Evolutionary conservation across 2,888 invertebrate species (phyloP).

Genomic region (Watsonalla binaria): DNA sequence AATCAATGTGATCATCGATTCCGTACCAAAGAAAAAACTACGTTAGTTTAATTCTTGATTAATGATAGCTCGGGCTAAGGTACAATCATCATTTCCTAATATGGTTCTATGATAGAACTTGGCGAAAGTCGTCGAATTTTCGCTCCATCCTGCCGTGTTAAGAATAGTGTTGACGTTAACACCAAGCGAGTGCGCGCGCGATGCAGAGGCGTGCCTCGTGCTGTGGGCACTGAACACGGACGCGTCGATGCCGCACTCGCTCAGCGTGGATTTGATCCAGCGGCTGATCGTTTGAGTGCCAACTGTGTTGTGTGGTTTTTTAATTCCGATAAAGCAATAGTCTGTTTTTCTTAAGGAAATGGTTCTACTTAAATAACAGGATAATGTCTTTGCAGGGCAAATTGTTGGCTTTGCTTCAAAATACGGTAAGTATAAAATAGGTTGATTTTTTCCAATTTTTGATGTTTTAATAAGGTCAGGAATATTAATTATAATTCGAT

Average conservation of each 20-base stretch:
- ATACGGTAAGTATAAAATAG: neutral
- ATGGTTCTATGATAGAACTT: neutral
- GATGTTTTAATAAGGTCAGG: neutral
- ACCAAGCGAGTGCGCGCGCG: conserved; percentile 1
- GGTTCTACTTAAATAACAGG: neutral
- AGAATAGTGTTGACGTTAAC: conserved; percentile 4
- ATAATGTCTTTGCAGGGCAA: neutral
- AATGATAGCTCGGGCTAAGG: no score
- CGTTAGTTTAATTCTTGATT: no score
- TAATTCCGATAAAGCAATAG: no score
- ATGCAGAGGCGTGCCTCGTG: conserved; percentile 8
- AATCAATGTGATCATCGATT: no score
- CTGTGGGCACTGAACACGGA: conserved; percentile 4
- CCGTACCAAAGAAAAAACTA: no score
- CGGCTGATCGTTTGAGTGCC: neutral
- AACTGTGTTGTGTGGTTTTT: neutral
- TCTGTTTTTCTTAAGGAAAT: no score
- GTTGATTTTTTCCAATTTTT: neutral
- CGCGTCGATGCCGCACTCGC: neutral
- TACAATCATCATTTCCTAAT: no score
- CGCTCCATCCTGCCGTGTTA: conserved; percentile 8
- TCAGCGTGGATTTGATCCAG: neutral
- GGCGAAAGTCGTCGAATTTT: conserved; percentile 2
- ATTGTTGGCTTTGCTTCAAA: neutral
- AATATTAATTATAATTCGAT: neutral